Evolutionary conservation across 2,113 vertebrate species (phyloP).

Genomic region (Rhabdomys dilectus): DNA sequence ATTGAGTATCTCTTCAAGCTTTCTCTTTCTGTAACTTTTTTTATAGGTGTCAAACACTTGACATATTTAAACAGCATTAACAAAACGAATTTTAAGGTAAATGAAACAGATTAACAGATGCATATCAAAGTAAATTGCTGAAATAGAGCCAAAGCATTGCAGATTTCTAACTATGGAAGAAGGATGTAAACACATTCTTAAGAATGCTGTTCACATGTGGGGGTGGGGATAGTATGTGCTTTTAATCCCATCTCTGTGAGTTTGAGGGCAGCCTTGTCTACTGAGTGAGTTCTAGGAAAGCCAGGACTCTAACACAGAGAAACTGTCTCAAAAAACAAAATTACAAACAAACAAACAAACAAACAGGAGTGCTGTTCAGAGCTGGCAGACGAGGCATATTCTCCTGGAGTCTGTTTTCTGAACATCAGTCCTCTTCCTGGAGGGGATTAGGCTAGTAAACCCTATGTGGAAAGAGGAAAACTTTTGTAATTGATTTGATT

Average conservation of each 20-base stretch:
- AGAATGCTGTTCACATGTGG: background rate
- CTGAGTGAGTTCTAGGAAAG: background rate
- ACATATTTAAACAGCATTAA: background rate
- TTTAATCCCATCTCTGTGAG: background rate
- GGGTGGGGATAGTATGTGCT: background rate
- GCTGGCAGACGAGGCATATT: background rate
- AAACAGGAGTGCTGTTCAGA: background rate
- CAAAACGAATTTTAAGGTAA: background rate
- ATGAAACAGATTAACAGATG: background rate
- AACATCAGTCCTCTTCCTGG: background rate
- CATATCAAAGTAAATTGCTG: background rate
- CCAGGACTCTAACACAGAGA: background rate
- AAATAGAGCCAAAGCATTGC: background rate
- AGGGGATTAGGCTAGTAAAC: rapidly evolving
- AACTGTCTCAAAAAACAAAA: background rate
- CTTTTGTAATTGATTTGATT: background rate
- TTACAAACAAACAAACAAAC: background rate
- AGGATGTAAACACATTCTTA: background rate
- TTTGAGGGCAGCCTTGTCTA: background rate
- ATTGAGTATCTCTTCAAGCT: background rate
- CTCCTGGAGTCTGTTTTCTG: background rate
- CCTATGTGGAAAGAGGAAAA: background rate
- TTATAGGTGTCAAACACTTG: background rate
- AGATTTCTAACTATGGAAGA: background rate
- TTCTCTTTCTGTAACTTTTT: background rate